Conservation (phyloP, 2,113 vertebrate species). For the Addax nasomaculatus region DNA sequence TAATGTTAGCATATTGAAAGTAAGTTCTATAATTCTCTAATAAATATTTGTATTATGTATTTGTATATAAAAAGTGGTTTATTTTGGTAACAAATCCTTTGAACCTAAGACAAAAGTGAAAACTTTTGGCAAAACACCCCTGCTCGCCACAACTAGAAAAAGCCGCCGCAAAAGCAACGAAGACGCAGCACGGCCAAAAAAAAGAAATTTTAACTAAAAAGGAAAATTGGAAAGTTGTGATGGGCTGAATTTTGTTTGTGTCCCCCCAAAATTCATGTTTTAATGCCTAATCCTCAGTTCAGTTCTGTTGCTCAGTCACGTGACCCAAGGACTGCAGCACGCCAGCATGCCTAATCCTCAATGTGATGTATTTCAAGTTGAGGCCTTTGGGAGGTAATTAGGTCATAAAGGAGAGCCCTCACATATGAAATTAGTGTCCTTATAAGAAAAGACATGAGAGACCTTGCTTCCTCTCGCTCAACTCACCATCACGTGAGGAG, state of each 20-base stretch:
- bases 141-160: background rate
- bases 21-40: background rate
- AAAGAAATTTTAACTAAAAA: background rate
- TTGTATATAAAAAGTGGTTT: background rate
- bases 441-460: background rate
- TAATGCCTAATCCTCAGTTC: background rate
- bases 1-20: background rate
- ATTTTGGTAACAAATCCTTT: background rate
- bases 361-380: background rate
- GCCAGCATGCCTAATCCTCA: background rate
- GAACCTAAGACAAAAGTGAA: background rate
- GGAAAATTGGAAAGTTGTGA: background rate
- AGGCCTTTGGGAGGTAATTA: background rate
- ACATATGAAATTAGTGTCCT: background rate
- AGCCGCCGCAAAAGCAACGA: rapidly evolving
- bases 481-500: background rate
- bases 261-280: background rate
- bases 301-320: background rate
- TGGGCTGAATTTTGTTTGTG: background rate
- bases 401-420: background rate
- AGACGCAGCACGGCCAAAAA: background rate
- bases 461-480: background rate
- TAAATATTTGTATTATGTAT: background rate
- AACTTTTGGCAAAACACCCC: background rate
- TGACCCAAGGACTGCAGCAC: background rate